Percentiles rank a stretch among this genome's conserved stretches.
phyloP scores from a whole-genome alignment of 2,888 invertebrate species.

The Unio delphinus region DNA sequence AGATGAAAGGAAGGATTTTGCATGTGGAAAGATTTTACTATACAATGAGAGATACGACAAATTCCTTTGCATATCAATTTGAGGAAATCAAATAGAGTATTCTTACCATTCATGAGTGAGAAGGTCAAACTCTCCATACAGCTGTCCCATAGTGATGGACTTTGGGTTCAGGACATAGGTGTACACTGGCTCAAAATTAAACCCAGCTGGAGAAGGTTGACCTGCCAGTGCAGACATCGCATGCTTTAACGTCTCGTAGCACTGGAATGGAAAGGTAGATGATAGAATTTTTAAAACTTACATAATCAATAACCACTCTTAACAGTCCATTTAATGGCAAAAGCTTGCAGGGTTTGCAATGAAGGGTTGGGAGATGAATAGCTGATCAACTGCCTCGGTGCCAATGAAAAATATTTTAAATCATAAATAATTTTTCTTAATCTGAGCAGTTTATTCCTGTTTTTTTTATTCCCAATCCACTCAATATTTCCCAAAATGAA shows the following conservation, averaged over 20 bases:
- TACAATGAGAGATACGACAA: too few relatives aligned
- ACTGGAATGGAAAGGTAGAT: slow-evolving; percentile 53
- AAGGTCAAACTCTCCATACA: slow-evolving; percentile 73
- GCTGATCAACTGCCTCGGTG: too few relatives aligned
- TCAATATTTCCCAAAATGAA: too few relatives aligned
- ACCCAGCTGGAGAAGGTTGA: slow-evolving; percentile 80
- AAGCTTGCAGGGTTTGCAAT: too few relatives aligned
- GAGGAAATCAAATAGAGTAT: neutral
- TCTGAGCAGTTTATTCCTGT: too few relatives aligned
- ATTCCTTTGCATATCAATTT: neutral
- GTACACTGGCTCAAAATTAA: slow-evolving; percentile 76
- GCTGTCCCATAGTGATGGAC: slow-evolving; percentile 73
- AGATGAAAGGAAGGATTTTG: too few relatives aligned
- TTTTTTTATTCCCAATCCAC: too few relatives aligned
- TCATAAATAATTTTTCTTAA: too few relatives aligned
- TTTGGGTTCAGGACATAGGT: slow-evolving; percentile 72
- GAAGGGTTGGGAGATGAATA: too few relatives aligned
- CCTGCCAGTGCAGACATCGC: slow-evolving; percentile 80
- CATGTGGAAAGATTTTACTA: too few relatives aligned
- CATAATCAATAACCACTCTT: neutral
- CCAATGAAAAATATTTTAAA: too few relatives aligned
- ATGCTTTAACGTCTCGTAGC: slow-evolving; percentile 75
- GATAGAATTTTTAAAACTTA: neutral
- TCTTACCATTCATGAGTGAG: slow-evolving; percentile 74
- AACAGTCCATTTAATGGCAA: too few relatives aligned